These are phyloP conservation scores for Tenthredo distinguenda DNA, from an alignment of 2,888 invertebrate genomes.

Conservation along the genomic window DNA sequence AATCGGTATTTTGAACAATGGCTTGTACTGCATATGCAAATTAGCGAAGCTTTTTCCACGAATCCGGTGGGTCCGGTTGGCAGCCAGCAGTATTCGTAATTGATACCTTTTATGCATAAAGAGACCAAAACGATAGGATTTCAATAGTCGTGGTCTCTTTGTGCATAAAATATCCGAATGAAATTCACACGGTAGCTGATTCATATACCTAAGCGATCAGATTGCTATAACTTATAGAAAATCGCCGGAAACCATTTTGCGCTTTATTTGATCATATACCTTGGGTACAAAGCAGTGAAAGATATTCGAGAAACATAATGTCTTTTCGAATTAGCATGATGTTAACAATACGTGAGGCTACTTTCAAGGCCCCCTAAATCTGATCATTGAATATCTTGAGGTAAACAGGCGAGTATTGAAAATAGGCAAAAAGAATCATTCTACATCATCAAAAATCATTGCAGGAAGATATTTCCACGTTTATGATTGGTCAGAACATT, in stretches of 20 bases:
- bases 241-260: neutral
- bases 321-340: neutral
- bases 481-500: neutral
- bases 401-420: neutral
- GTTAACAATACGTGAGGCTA: neutral
- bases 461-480: neutral
- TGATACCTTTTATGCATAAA: neutral
- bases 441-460: neutral
- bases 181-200: neutral
- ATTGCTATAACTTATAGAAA: neutral
- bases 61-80: neutral
- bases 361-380: neutral
- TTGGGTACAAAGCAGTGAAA: neutral
- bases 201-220: neutral
- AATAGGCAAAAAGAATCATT: neutral
- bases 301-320: neutral
- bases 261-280: neutral
- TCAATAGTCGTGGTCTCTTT: neutral
- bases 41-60: neutral
- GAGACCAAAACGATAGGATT: neutral
- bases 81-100: neutral
- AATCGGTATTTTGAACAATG: neutral
- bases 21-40: neutral
- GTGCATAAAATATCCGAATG: neutral
- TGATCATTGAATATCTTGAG: neutral